These are phyloP conservation scores for Onychostoma macrolepis DNA, from an alignment of 2,113 vertebrate species.

Conservation along the genomic window DNA sequence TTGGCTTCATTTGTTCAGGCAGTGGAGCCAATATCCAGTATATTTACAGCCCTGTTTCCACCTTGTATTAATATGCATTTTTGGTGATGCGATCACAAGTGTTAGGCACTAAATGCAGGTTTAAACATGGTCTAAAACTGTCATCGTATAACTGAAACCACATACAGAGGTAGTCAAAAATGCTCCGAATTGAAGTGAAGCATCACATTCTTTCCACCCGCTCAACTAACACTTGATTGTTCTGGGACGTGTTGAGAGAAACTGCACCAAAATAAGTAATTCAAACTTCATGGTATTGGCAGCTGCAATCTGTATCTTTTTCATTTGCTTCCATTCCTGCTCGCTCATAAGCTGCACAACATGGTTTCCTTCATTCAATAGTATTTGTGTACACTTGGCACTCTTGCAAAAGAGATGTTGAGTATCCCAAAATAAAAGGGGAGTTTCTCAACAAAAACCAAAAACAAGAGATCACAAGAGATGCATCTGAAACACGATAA, in stretches of 20 bases:
- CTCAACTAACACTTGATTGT: not conserved
- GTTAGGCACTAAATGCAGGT: not conserved
- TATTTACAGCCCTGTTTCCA: not conserved
- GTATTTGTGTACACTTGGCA: not conserved
- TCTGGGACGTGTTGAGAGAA: not conserved
- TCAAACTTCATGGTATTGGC: not conserved
- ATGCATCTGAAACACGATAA: not conserved
- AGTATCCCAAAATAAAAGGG: not conserved
- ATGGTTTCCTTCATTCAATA: not conserved
- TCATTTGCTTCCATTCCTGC: not conserved
- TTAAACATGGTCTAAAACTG: not conserved
- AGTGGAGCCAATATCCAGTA: slow-evolving; percentile 6
- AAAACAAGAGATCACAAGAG: not conserved
- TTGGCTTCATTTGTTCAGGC: not conserved
- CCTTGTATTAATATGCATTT: not conserved
- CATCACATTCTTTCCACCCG: too few relatives aligned
- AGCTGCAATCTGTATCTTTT: not conserved
- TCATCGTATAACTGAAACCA: not conserved
- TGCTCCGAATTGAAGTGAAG: too few relatives aligned
- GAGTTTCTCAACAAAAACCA: not conserved
- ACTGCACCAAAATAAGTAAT: not conserved
- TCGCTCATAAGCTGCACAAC: not conserved
- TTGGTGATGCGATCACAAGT: not conserved
- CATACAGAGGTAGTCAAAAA: not conserved
- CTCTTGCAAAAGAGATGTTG: not conserved